Conservation (phyloP, 2,113 vertebrate species). For the Pimephales promelas region DNA sequence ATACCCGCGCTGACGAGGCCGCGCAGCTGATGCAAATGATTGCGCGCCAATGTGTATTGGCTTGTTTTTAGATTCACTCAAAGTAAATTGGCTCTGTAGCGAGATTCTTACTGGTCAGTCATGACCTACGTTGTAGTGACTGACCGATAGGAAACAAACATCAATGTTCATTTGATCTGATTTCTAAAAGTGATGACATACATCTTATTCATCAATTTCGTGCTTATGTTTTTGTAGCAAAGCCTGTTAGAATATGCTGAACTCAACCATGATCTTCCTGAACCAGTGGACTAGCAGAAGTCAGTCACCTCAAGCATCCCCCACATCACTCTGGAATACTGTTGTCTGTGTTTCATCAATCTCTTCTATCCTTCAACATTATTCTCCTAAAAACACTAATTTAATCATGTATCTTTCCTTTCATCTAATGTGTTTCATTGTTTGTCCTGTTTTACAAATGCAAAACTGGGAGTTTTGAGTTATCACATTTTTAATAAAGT, state of each 20-base stretch:
- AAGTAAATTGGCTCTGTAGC: too few relatives aligned
- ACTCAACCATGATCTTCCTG: conserved; percentile 10
- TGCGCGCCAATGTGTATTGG: too few relatives aligned
- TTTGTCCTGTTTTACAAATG: not conserved
- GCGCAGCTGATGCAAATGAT: too few relatives aligned
- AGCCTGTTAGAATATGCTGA: conserved; percentile 19
- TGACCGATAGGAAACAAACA: too few relatives aligned
- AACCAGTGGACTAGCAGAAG: not conserved
- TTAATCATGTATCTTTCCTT: not conserved
- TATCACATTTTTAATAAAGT: conserved; percentile 1
- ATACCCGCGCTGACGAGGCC: too few relatives aligned
- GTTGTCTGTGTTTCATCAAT: not conserved
- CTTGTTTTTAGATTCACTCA: too few relatives aligned
- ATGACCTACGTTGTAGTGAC: too few relatives aligned
- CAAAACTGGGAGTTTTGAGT: not conserved
- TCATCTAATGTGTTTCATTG: not conserved
- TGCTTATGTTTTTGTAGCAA: conserved; percentile 9
- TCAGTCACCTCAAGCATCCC: not conserved
- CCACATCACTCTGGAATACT: not conserved
- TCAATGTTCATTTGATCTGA: not conserved
- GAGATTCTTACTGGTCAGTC: too few relatives aligned
- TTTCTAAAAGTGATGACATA: not conserved
- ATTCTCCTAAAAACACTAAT: not conserved
- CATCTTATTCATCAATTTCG: not conserved
- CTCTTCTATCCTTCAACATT: not conserved